These are phyloP conservation scores for Bradysia coprophila DNA, from an alignment of 1,140 invertebrate genomes.

Conservation along the genomic window DNA sequence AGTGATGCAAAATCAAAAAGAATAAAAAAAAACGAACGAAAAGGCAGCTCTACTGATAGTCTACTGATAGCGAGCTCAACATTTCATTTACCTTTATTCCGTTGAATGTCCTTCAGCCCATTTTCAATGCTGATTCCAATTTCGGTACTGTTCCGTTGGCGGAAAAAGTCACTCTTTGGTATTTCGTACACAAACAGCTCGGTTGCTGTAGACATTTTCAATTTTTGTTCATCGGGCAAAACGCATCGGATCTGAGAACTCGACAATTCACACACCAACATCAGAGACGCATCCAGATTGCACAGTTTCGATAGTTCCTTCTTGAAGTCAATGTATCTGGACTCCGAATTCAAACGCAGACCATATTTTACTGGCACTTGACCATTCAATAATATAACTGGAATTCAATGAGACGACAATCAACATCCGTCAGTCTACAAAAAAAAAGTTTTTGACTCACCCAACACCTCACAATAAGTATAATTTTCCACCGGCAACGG, in stretches of 20 bases:
- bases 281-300: conserved; percentile 33
- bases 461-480: conserved; percentile 50
- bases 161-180: conserved; percentile 11
- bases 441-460: conserved; percentile 23
- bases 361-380: conserved; percentile 66
- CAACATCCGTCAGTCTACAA: not conserved
- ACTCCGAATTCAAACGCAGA: conserved; percentile 58
- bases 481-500: conserved; percentile 67
- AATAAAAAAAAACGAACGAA: not conserved
- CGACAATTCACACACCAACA: conserved; percentile 49
- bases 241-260: conserved; percentile 39
- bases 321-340: conserved; percentile 53
- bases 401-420: conserved; percentile 6
- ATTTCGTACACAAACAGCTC: conserved; percentile 23
- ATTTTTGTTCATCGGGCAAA: conserved; percentile 23
- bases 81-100: conserved; percentile 13
- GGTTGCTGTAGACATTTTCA: conserved; percentile 18
- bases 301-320: conserved; percentile 44
- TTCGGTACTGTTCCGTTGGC: conserved; percentile 15
- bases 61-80: too few relatives aligned
- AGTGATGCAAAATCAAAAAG: too few relatives aligned
- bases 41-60: too few relatives aligned
- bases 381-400: conserved; percentile 60
- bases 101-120: conserved; percentile 21
- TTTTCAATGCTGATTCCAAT: conserved; percentile 20